phyloP scores from a whole-genome alignment of 2,113 vertebrate species.

The Pterophyllum scalare region DNA sequence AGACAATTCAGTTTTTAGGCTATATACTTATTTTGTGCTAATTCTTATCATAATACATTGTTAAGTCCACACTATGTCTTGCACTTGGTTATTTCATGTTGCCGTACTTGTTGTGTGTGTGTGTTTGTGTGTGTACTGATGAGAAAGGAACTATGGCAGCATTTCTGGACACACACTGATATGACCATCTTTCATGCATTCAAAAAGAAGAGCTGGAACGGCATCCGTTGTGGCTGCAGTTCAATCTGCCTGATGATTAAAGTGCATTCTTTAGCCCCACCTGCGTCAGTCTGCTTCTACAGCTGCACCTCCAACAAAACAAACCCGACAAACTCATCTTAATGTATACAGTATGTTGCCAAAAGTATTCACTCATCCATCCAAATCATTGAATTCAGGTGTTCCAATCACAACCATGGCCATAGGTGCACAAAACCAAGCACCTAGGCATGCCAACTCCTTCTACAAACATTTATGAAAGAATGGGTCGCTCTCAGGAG shows the following conservation, averaged over 20 bases:
- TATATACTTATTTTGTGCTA: neutral
- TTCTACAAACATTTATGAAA: no score
- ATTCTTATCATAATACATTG: neutral
- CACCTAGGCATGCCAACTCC: no score
- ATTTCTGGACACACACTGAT: slow-evolving; percentile 23
- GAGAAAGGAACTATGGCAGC: neutral
- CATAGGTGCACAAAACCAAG: no score
- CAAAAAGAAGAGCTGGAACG: neutral
- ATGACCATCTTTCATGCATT: slow-evolving; percentile 18
- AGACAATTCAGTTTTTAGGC: neutral
- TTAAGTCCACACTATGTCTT: neutral
- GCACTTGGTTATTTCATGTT: neutral
- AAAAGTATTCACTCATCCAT: no score
- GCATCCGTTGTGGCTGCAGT: slow-evolving; percentile 2
- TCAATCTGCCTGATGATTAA: slow-evolving; percentile 30
- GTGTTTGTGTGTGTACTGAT: neutral
- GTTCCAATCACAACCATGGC: no score
- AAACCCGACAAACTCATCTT: neutral
- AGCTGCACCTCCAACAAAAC: slow-evolving; percentile 30
- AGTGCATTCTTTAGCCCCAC: slow-evolving; percentile 21
- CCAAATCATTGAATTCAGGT: no score
- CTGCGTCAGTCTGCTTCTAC: slow-evolving; percentile 6
- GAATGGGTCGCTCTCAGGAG: no score
- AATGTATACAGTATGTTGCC: neutral
- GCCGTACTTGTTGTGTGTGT: neutral